phyloP scores from a whole-genome alignment of 2,113 vertebrate species.

The Callocephalon fimbriatum region DNA sequence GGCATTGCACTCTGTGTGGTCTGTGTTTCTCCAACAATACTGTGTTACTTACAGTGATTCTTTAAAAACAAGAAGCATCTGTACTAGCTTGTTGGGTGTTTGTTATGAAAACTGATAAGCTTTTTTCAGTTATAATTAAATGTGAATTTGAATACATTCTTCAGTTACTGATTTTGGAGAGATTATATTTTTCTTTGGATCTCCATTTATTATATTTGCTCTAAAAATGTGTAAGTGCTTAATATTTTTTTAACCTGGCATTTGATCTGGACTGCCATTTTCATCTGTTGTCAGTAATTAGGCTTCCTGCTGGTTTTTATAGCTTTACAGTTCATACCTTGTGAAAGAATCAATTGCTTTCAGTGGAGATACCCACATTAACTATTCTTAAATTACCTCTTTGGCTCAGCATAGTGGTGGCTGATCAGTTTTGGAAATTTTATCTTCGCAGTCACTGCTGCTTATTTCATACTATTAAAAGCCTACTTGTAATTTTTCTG shows the following conservation, averaged over 20 bases:
- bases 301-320: constrained; percentile 15
- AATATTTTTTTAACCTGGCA: not conserved
- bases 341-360: constrained; percentile 41
- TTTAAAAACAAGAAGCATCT: not conserved
- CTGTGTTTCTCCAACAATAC: not conserved
- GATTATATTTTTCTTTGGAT: not conserved
- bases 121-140: constrained; percentile 21
- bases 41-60: not conserved
- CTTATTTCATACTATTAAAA: not conserved
- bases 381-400: constrained; percentile 31
- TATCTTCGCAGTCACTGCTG: not conserved
- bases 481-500: not conserved
- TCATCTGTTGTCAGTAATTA: constrained; percentile 50
- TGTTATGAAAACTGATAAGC: not conserved
- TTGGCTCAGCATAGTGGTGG: not conserved
- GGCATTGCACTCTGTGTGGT: not conserved
- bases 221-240: constrained; percentile 13
- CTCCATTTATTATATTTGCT: constrained; percentile 46
- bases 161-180: constrained; percentile 34
- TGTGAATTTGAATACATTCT: not conserved
- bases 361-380: constrained; percentile 25
- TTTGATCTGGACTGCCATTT: constrained; percentile 59
- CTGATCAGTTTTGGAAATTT: not conserved
- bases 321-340: constrained; percentile 19
- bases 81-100: not conserved